phyloP scores from a whole-genome alignment of 2,888 invertebrate species.

The Parthenolecanium corni region DNA sequence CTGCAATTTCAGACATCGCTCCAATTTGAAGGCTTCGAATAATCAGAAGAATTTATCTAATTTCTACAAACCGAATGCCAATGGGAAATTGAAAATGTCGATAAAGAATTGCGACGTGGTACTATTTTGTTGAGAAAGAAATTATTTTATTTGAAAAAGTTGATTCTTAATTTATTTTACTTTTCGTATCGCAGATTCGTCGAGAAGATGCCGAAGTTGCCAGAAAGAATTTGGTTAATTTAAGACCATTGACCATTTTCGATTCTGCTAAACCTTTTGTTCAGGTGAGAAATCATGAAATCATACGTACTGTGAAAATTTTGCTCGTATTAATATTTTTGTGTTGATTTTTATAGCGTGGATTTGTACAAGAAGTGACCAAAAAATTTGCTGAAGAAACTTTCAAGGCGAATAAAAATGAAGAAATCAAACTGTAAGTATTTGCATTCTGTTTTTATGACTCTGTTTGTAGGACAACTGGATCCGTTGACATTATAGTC shows the following conservation, averaged over 20 bases:
- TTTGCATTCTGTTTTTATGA: slow-evolving; percentile 14
- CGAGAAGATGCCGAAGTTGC: not conserved
- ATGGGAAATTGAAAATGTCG: too few species aligned
- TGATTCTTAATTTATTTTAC: too few species aligned
- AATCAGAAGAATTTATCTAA: too few species aligned
- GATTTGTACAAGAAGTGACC: slow-evolving; percentile 34
- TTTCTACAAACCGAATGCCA: too few species aligned
- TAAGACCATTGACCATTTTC: slow-evolving; percentile 14
- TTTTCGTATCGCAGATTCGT: too few species aligned
- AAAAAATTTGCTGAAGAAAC: slow-evolving; percentile 34
- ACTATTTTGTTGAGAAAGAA: too few species aligned
- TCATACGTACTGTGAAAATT: slow-evolving; percentile 41
- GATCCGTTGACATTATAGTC: too few species aligned
- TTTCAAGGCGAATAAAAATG: slow-evolving; percentile 34
- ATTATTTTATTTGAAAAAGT: too few species aligned
- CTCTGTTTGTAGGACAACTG: too few species aligned
- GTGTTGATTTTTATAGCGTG: slow-evolving; percentile 33
- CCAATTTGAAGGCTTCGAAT: too few species aligned
- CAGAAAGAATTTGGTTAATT: not conserved
- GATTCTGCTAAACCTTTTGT: slow-evolving; percentile 22
- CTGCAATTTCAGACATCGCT: too few species aligned
- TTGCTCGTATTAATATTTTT: not conserved
- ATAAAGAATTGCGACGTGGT: too few species aligned
- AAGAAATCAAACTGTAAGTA: slow-evolving; percentile 43
- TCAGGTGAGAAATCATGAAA: slow-evolving; percentile 3